phyloP scores from a whole-genome alignment of 2,113 vertebrate genomes.

The Machaerirhynchus nigripectus region DNA sequence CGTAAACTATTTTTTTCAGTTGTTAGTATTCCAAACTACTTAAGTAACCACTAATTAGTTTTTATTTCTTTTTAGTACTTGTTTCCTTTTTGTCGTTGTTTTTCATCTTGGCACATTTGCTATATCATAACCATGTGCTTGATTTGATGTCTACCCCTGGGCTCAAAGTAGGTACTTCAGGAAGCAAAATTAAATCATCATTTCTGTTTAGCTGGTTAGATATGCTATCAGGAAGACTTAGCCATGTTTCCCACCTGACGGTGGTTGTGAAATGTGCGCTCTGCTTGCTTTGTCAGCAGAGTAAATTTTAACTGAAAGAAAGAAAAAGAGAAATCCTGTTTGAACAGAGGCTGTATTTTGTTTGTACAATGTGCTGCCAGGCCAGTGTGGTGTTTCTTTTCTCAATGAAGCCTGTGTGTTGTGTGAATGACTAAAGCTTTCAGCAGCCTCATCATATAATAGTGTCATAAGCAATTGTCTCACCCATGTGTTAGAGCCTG shows the following conservation, averaged over 20 bases:
- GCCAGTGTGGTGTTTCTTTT: not conserved
- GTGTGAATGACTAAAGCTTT: not conserved
- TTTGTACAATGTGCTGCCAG: not conserved
- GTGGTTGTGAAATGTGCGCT: not conserved
- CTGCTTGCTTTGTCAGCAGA: not conserved
- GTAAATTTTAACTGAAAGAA: not conserved
- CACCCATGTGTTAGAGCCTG: not conserved
- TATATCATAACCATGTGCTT: not conserved
- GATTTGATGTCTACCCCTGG: not conserved
- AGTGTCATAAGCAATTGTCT: not conserved
- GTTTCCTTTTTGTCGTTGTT: not conserved
- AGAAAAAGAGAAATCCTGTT: not conserved
- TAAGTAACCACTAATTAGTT: slow-evolving; percentile 14
- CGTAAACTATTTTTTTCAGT: not conserved
- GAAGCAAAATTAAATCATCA: not conserved
- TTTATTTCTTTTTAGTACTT: not conserved
- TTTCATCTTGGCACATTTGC: not conserved
- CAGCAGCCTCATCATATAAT: not conserved
- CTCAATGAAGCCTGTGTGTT: not conserved
- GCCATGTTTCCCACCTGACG: not conserved
- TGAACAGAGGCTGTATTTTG: slow-evolving; percentile 8
- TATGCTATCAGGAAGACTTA: not conserved
- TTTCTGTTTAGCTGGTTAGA: not conserved
- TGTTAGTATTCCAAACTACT: slow-evolving; percentile 4
- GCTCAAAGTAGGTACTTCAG: not conserved